These are phyloP conservation scores for Andrena dorsata DNA, from an alignment of 2,888 invertebrate species.

Conservation along the genomic window DNA sequence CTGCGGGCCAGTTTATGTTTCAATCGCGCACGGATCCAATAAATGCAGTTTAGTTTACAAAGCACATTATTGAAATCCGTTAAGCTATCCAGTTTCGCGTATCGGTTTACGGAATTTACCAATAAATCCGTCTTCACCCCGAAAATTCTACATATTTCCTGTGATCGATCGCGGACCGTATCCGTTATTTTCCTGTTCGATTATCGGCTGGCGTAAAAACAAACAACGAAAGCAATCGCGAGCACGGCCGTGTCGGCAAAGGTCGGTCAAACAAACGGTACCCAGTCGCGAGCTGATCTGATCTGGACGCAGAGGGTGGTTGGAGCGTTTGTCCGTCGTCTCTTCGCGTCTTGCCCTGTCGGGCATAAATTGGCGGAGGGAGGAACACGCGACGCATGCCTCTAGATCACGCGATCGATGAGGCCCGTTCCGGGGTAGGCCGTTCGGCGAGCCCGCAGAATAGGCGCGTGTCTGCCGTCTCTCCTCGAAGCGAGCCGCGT, in stretches of 20 bases:
- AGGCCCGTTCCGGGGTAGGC: conserved; percentile 30
- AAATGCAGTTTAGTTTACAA: conserved; percentile 43
- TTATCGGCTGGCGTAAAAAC: conserved; percentile 7
- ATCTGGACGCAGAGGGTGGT: too few relatives aligned
- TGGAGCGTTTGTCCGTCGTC: not conserved
- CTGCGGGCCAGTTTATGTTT: conserved; percentile 23
- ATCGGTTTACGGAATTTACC: conserved; percentile 40
- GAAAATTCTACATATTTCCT: conserved; percentile 21
- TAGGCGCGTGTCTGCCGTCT: conserved; percentile 38
- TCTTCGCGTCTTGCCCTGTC: conserved; percentile 2
- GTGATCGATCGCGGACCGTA: conserved; percentile 10
- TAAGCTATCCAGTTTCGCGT: conserved; percentile 34
- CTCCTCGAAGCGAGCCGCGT: conserved; percentile 42
- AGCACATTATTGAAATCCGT: conserved; percentile 50
- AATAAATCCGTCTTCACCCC: not conserved
- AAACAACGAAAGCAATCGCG: not conserved
- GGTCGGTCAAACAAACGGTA: not conserved
- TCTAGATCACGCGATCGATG: conserved; percentile 69
- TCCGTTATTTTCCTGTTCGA: conserved; percentile 26
- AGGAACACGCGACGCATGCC: conserved; percentile 64
- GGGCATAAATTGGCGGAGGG: conserved; percentile 18
- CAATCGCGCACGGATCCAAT: conserved; percentile 30
- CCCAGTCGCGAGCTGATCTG: not conserved
- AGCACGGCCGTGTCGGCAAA: not conserved
- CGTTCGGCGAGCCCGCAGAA: conserved; percentile 40